A percentile compares a stretch with the other conserved stretches of the same genome.
Conservation (phyloP, 1,140 invertebrate species). For the Nilaparvata lugens region DNA sequence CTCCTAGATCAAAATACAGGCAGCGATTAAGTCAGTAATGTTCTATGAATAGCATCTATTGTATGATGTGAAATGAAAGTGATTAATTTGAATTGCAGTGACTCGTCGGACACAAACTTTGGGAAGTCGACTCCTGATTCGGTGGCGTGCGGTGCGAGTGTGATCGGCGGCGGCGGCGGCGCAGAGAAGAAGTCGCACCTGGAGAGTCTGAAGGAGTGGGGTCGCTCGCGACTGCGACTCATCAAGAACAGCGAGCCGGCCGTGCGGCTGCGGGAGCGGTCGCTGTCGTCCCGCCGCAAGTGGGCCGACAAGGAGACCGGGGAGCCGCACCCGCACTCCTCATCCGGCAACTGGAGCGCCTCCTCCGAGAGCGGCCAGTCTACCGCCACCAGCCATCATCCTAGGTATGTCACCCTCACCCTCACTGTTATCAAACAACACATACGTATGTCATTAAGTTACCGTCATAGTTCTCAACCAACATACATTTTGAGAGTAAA, state of each 20-base stretch:
- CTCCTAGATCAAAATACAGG: no score
- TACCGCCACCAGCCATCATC: constrained; percentile 48
- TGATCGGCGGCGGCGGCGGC: constrained; percentile 41
- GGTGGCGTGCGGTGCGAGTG: constrained; percentile 21
- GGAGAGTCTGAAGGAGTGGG: constrained; percentile 73
- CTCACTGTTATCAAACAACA: background rate
- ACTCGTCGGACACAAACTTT: constrained; percentile 39
- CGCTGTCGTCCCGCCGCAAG: constrained; percentile 19
- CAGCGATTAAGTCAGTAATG: no score
- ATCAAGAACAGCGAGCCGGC: constrained; percentile 44
- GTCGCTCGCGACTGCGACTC: constrained; percentile 60
- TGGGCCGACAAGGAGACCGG: constrained; percentile 35
- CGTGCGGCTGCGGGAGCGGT: constrained; percentile 20
- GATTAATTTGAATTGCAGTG: constrained; percentile 36
- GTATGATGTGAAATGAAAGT: no score
- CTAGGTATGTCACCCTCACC: constrained; percentile 38
- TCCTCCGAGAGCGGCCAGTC: constrained; percentile 81
- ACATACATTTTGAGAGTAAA: no score
- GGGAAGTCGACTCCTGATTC: constrained; percentile 40
- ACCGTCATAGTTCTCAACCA: no score
- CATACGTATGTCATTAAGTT: no score
- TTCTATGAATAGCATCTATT: no score
- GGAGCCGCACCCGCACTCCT: constrained; percentile 64
- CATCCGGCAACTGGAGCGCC: constrained; percentile 89
- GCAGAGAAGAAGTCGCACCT: constrained; percentile 64